Percentiles rank a stretch among this genome's conserved stretches.
These are phyloP conservation scores for Meta bourneti DNA, from an alignment of 2,888 invertebrate genomes.

Conservation along the genomic window DNA sequence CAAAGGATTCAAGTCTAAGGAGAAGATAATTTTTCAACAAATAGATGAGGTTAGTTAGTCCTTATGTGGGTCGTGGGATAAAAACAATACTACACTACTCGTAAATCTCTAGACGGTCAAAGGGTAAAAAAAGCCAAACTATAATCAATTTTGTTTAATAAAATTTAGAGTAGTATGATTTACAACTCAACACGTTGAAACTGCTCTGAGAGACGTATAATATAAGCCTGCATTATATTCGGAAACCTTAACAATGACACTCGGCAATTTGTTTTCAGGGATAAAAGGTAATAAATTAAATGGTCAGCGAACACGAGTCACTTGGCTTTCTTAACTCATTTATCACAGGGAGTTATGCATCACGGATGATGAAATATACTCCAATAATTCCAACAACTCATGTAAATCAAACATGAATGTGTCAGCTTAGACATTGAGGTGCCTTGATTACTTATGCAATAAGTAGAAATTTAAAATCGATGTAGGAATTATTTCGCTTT, in stretches of 20 bases:
- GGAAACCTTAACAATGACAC: not conserved
- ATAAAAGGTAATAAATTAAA: not conserved
- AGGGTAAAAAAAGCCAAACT: too few relatives aligned
- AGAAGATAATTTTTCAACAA: too few relatives aligned
- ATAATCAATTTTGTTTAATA: too few relatives aligned
- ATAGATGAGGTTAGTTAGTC: too few relatives aligned
- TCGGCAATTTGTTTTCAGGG: not conserved
- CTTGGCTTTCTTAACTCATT: not conserved
- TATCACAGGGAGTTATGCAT: not conserved
- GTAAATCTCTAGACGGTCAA: too few relatives aligned
- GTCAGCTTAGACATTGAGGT: not conserved
- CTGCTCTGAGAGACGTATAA: too few relatives aligned
- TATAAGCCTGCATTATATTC: not conserved
- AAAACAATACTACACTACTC: too few relatives aligned
- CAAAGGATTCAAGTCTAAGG: too few relatives aligned
- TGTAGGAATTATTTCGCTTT: not conserved
- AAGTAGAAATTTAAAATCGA: not conserved
- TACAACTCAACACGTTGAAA: too few relatives aligned
- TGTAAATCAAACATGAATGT: not conserved
- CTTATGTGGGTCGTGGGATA: too few relatives aligned
- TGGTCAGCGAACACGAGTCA: not conserved
- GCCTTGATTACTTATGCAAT: not conserved
- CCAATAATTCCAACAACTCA: not conserved
- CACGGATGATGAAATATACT: not conserved
- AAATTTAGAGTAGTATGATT: too few relatives aligned